Conservation (phyloP, 1,140 invertebrate species). For the Hyphantria cunea region DNA sequence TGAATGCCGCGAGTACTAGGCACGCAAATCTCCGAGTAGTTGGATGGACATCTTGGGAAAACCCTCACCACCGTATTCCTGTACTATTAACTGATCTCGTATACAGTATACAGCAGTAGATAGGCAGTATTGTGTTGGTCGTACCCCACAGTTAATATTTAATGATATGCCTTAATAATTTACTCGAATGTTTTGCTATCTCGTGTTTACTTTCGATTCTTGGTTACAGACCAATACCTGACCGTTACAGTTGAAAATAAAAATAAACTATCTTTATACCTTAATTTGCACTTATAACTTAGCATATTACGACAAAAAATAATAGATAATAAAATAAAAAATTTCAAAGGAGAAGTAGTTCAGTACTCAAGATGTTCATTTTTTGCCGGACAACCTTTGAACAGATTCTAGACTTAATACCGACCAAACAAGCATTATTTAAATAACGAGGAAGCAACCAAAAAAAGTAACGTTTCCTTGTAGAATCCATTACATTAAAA, state of each 20-base stretch:
- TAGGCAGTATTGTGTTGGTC: slow-evolving; percentile 15
- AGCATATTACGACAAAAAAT: no score
- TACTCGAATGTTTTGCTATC: neutral
- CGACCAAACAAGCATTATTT: no score
- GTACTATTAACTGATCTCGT: slow-evolving; percentile 27
- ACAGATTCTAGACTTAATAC: no score
- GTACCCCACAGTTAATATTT: slow-evolving; percentile 25
- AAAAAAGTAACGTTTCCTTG: no score
- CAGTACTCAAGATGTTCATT: no score
- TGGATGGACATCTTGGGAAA: slow-evolving; percentile 31
- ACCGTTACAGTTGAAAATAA: neutral
- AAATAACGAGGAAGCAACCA: no score
- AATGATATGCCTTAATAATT: slow-evolving; percentile 18
- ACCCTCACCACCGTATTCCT: slow-evolving; percentile 16
- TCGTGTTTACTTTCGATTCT: slow-evolving; percentile 1
- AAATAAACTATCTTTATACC: no score
- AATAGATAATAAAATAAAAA: no score
- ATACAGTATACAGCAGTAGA: slow-evolving; percentile 12
- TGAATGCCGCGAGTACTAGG: slow-evolving; percentile 39
- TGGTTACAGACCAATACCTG: slow-evolving; percentile 5
- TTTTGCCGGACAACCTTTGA: no score
- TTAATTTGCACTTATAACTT: no score
- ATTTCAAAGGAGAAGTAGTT: no score
- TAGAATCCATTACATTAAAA: slow-evolving; percentile 10
- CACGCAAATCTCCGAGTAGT: slow-evolving; percentile 20